Evolutionary conservation across 2,888 invertebrate genomes (phyloP), one percentile per base, ranked within the genome.

Genomic region (Polymixis flavicincta): DNA sequence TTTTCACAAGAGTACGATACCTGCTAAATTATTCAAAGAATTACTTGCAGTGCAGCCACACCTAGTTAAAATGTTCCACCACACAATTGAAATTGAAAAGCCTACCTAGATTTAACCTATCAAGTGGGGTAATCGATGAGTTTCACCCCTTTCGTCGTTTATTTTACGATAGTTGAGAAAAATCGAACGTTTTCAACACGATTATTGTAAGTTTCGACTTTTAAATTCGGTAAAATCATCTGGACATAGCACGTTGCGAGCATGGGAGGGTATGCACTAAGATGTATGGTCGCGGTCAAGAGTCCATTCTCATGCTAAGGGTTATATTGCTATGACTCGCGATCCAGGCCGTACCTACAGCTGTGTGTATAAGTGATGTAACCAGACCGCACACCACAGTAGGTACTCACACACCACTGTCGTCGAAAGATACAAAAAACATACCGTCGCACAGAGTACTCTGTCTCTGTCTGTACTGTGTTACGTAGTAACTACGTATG

Each of bases 1-100:
- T 42, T 42, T 25, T 19, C 25, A 28, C 37, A n/a, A 48, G 0
- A 22, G 54, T 54, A 17, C n/a, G 6, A n/a, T 45, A 59, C 5
- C 42, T 75, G 42, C 28, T 75, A 75, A 42, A 50, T 65, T 42
- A 74, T 57, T 57, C 1, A 74, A 11, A n/a, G 19, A 54, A 28
- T 13, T 6, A 37, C 17, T 64, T 13, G 17, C 55, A 55, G 25
- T 55, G 54, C 48, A 63, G 8, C 22, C 7, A 65, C 28, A 19
- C 19, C 19, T 19, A 7, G 2, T 32, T 14, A n/a, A 19, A 55
- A 19, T 45, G 0, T 25, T 42, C 17, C 8, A 8, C 42, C 1
- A 17, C 19, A 63, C 22, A 7, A 13, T 28, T 50, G 7, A 28
- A 59, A 74, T 37, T 42, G 32, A 32, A 37, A 22, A 69, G 17